Evolutionary conservation across 2,113 vertebrate species (phyloP), one percentile per base, ranked within the genome.

Genomic region (Erythrolamprus reginae): DNA sequence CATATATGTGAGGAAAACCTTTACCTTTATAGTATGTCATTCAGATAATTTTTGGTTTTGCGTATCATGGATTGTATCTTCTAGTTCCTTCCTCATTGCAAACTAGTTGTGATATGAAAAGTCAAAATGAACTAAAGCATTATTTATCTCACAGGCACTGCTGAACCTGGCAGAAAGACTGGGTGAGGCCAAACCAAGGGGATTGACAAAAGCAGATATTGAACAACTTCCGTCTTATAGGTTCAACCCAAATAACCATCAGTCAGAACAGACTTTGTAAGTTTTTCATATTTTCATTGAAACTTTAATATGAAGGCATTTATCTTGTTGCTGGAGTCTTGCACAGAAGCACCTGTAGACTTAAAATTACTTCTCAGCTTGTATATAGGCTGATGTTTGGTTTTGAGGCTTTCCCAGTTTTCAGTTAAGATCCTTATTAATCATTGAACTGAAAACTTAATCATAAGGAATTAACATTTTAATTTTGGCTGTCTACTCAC

Each of bases 171-270:
- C 99, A 33, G 99, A 99, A 96, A 97, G 99, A 92, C 94, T 99
- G 0, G 99, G 99, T 94, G 99, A 99, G 94, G 99, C 99, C 33
- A 99, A 99, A 94, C 99, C 99, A 88, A 97, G 99, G 58, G 99
- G 99, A 82, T 92, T 99, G 77, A 99, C 98, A 65, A 99, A 99
- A 96, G 98, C 98, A 0, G 99, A 99, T 88, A 99, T 99, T 87
- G 99, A 99, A 94, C 99, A 99, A 93, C 98, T 99, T 95, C 99
- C 99, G 58, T 99, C 99, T 7, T 99, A 99, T 65, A 97, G 99
- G 90, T 99, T 99, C 96, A 99, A 99, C 95, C 98, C 98, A 94
- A 99, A 98, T 97, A 99, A 99, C 97, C 99, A 98, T 96, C 99
- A 99, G 91, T 99, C 99, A 93, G 99, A 99, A 91, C 99, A 99